Conservation (phyloP, 2,113 vertebrate species). For the Porphyrio hochstetteri region DNA sequence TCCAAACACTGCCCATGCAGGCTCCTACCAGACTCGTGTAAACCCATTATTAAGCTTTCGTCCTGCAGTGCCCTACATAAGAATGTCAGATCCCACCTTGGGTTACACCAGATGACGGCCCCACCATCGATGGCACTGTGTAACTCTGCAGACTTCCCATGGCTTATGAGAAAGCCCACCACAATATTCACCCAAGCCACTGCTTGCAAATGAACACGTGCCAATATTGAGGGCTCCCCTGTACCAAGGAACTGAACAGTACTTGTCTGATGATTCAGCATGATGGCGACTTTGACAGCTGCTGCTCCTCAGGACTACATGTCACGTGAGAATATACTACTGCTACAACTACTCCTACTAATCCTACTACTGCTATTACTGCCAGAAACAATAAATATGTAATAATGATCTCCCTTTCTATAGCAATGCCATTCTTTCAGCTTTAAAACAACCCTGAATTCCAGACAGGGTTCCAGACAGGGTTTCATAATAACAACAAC, state of each 20-base stretch:
- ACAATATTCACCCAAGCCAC: background rate
- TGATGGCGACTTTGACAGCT: background rate
- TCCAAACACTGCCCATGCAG: background rate
- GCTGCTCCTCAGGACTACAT: background rate
- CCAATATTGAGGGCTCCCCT: background rate
- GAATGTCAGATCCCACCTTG: accelerated
- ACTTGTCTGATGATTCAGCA: background rate
- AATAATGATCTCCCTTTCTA: background rate
- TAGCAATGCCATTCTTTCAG: background rate
- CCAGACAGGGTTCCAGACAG: background rate
- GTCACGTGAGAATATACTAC: background rate
- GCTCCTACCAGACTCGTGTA: background rate
- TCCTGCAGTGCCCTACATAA: background rate
- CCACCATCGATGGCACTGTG: background rate
- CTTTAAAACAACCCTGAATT: background rate
- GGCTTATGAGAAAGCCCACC: background rate
- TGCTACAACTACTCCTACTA: background rate
- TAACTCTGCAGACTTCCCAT: background rate
- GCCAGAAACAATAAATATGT: background rate
- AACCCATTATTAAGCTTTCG: background rate
- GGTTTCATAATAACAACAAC: background rate
- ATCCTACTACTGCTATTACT: background rate
- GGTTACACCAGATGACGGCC: background rate
- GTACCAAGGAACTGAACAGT: background rate
- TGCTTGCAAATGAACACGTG: background rate